A percentile compares a stretch with the other conserved stretches of the same genome.
These are phyloP conservation scores for Parnassius glacialis DNA, from an alignment of 2,888 invertebrate species.

Conservation along the genomic window DNA sequence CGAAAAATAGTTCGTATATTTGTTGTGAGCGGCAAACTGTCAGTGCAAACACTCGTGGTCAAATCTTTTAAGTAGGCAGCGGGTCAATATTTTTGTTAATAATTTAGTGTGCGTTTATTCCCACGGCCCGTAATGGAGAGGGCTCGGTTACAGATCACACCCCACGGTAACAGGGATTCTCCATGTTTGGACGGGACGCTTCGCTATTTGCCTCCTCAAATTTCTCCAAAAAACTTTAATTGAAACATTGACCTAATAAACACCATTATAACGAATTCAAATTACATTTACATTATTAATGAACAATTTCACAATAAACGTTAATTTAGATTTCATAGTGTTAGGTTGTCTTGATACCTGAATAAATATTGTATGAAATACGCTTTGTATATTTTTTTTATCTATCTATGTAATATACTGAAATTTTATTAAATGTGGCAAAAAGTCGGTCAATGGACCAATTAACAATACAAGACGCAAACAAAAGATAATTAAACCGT, in stretches of 20 bases:
- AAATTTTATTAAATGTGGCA: constrained; percentile 38
- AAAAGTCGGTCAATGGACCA: constrained; percentile 62
- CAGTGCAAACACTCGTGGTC: constrained; percentile 73
- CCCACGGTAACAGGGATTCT: constrained; percentile 42
- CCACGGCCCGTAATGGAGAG: constrained; percentile 67
- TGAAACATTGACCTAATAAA: not conserved
- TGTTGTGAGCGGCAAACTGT: constrained; percentile 72
- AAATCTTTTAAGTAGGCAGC: constrained; percentile 80
- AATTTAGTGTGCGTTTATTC: constrained; percentile 71
- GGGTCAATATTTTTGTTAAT: constrained; percentile 80
- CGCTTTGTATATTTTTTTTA: constrained; percentile 12
- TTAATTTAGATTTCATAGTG: constrained; percentile 1
- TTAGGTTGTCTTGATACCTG: constrained; percentile 12
- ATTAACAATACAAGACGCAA: constrained; percentile 56
- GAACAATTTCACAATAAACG: not conserved
- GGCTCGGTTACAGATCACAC: constrained; percentile 66
- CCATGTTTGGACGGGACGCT: constrained; percentile 48
- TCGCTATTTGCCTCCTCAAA: constrained; percentile 28
- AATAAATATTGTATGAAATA: constrained; percentile 4
- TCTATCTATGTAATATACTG: constrained; percentile 17
- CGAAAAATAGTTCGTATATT: constrained; percentile 67
- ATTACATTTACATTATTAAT: constrained; percentile 10
- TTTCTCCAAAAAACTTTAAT: constrained; percentile 21
- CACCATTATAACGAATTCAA: not conserved
- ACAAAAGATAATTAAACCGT: constrained; percentile 60